A percentile compares a stretch with the other conserved stretches of the same genome.
phyloP scores from a whole-genome alignment of 1,140 invertebrate genomes.

The Eciton burchellii region DNA sequence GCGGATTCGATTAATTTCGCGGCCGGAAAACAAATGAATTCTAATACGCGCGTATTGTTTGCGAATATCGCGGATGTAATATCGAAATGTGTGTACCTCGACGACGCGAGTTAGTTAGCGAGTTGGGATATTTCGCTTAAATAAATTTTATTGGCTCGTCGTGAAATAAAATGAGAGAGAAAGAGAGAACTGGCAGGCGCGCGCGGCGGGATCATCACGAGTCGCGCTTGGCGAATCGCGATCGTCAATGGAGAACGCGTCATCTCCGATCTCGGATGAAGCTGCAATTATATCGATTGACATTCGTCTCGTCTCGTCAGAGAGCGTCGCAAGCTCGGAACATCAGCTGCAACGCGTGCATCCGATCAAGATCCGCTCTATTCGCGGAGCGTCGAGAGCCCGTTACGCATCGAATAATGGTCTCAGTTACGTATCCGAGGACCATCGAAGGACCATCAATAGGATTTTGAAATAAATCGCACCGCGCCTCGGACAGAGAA shows the following conservation, averaged over 20 bases:
- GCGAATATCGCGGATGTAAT: background rate
- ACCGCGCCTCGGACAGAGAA: background rate
- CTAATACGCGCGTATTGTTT: constrained; percentile 1
- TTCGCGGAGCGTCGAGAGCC: background rate
- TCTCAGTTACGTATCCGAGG: constrained; percentile 3
- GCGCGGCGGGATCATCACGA: no score
- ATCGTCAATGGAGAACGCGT: no score
- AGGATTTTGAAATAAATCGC: constrained; percentile 32
- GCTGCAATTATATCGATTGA: background rate
- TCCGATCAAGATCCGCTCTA: background rate
- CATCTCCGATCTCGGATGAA: background rate
- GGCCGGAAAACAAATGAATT: constrained; percentile 1
- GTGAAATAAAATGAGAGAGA: no score
- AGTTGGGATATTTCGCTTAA: background rate
- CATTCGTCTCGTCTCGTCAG: background rate
- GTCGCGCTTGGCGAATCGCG: no score
- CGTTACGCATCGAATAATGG: constrained; percentile 8
- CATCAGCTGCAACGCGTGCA: background rate
- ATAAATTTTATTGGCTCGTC: background rate
- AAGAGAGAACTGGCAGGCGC: no score
- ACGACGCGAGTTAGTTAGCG: constrained; percentile 7
- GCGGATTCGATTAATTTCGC: constrained; percentile 18
- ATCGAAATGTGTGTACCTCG: background rate
- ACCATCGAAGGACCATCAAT: background rate
- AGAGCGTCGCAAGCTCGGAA: background rate